Percentiles rank a stretch among this genome's conserved stretches.
Conservation (phyloP, 2,113 vertebrate species). For the Chauna torquata region DNA sequence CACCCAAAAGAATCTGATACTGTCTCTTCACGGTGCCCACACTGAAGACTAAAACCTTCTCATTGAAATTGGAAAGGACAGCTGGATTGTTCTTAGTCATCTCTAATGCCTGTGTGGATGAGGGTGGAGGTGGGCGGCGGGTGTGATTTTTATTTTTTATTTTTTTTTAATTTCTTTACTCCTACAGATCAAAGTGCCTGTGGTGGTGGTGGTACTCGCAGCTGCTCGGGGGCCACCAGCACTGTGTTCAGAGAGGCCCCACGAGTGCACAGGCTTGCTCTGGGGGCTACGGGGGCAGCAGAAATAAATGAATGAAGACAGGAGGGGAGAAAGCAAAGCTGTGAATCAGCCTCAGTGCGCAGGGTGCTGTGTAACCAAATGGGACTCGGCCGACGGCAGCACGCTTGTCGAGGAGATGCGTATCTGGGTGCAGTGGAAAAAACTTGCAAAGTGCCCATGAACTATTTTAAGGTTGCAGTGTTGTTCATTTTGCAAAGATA, state of each 20-base stretch:
- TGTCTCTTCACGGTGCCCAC: background rate
- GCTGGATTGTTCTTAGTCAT: background rate
- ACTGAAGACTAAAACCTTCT: background rate
- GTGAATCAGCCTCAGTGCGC: background rate
- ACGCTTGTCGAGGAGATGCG: background rate
- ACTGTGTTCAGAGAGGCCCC: background rate
- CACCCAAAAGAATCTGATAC: background rate
- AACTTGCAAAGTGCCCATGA: background rate
- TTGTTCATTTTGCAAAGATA: background rate
- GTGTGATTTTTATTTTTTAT: background rate
- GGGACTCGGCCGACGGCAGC: background rate
- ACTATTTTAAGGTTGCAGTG: background rate
- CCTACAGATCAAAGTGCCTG: background rate
- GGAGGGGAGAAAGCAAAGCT: background rate
- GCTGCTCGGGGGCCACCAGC: background rate
- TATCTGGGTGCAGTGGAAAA: background rate
- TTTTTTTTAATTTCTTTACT: background rate
- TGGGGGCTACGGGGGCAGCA: accelerated
- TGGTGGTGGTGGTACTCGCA: accelerated
- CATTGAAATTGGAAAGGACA: background rate
- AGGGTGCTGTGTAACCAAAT: accelerated
- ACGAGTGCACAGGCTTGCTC: background rate
- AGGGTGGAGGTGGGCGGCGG: background rate
- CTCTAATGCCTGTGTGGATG: background rate
- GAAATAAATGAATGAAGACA: background rate